Conservation (phyloP, 2,113 vertebrate species). For the Peromyscus californicus region DNA sequence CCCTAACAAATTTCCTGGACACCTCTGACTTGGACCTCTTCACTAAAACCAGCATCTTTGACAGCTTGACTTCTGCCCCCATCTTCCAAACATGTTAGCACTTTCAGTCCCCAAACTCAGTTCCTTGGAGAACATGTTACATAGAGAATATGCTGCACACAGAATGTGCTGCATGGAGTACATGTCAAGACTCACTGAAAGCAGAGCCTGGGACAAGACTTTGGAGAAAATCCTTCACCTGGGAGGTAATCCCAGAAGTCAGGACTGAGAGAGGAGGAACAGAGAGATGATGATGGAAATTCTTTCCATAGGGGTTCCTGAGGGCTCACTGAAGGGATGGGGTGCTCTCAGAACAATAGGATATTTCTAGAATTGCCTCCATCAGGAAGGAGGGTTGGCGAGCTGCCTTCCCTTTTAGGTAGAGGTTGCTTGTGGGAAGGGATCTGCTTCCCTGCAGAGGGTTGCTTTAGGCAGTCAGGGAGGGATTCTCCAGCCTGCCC, state of each 20-base stretch:
- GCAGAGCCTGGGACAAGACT: not conserved
- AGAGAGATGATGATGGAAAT: not conserved
- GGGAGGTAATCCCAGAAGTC: not conserved
- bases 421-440: no score
- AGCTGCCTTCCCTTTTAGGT: not conserved
- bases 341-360: rapidly evolving
- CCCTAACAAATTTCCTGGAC: not conserved
- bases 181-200: not conserved
- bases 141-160: not conserved
- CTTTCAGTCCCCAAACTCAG: rapidly evolving
- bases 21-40: not conserved
- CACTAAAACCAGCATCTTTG: no score
- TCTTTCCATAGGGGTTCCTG: rapidly evolving
- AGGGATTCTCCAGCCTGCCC: not conserved
- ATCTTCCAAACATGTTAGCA: rapidly evolving
- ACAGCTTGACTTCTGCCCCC: rapidly evolving
- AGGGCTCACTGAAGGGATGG: rapidly evolving
- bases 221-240: rapidly evolving
- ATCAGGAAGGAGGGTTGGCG: not conserved
- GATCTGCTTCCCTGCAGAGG: not conserved
- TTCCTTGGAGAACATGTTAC: not conserved
- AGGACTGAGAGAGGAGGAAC: not conserved
- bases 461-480: not conserved
- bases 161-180: not conserved
- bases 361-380: no score